Percentiles rank a stretch among this genome's conserved stretches.
These are phyloP conservation scores for Neoscelio sp. DNA, from an alignment of 2,888 invertebrate genomes.

Conservation along the genomic window DNA sequence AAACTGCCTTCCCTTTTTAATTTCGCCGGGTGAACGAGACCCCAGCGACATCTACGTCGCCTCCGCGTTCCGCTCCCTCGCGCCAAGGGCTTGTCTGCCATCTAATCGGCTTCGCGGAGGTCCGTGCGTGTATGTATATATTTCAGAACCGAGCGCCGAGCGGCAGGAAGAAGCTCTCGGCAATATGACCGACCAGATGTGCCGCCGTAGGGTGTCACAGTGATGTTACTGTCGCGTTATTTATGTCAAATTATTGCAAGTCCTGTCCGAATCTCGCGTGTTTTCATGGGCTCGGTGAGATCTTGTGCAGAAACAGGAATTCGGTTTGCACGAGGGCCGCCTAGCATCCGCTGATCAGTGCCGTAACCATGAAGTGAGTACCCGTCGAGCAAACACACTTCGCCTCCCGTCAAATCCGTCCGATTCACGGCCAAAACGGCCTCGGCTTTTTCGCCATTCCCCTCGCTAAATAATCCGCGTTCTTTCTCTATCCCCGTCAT, in stretches of 20 bases:
- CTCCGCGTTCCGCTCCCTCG: too few relatives aligned
- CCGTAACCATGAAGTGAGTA: constrained; percentile 82
- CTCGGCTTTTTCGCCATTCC: background rate
- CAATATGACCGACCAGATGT: constrained; percentile 82
- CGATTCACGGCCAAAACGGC: too few relatives aligned
- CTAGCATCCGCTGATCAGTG: constrained; percentile 81
- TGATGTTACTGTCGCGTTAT: constrained; percentile 81
- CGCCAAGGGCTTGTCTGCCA: background rate
- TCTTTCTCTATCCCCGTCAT: too few relatives aligned
- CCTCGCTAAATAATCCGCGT: too few relatives aligned
- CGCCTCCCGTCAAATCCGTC: background rate
- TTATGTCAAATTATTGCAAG: constrained; percentile 82
- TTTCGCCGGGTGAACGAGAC: too few relatives aligned
- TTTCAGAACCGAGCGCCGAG: constrained; percentile 5
- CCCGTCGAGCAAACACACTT: constrained; percentile 5
- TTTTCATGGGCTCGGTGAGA: constrained; percentile 83
- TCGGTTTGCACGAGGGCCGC: constrained; percentile 81
- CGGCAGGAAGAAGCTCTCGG: constrained; percentile 66
- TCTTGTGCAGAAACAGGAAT: constrained; percentile 80
- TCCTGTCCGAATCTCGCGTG: constrained; percentile 82
- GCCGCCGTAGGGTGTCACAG: constrained; percentile 81
- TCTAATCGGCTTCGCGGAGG: constrained; percentile 2
- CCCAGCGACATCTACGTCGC: background rate
- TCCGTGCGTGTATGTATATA: constrained; percentile 11
- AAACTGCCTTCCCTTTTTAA: background rate